Evolutionary conservation across 2,797 vertebrate species (phyloP).

Genomic region (Enteromius trimaculatus): DNA sequence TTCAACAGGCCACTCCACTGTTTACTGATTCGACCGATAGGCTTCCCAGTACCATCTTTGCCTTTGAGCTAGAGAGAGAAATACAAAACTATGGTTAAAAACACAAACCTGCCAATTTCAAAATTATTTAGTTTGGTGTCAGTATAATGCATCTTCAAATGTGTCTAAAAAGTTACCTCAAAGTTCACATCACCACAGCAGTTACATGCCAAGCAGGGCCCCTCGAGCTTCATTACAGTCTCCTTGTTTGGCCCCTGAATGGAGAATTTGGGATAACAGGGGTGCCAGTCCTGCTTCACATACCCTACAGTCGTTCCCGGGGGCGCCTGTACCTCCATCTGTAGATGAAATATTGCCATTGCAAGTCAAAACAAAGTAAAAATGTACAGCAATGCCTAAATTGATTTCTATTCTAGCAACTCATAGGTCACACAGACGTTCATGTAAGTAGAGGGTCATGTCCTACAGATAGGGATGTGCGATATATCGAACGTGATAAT

Average conservation of each 20-base stretch:
- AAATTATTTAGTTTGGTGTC: background rate
- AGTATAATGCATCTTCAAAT: background rate
- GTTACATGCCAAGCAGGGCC: constrained; percentile 88
- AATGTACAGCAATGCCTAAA: background rate
- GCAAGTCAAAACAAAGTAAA: background rate
- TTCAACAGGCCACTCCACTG: constrained; percentile 89
- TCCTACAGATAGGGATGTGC: background rate
- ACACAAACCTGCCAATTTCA: background rate
- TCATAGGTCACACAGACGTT: background rate
- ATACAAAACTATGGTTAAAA: background rate
- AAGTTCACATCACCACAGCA: constrained; percentile 90
- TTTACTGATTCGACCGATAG: constrained; percentile 89
- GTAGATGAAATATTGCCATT: constrained; percentile 24
- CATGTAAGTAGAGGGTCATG: background rate
- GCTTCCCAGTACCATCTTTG: constrained; percentile 68
- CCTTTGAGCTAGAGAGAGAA: constrained; percentile 78
- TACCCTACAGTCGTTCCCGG: constrained; percentile 88
- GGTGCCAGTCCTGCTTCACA: constrained; percentile 87
- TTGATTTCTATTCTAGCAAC: background rate
- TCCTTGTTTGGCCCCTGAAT: constrained; percentile 83
- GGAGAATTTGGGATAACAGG: constrained; percentile 84
- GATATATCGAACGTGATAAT: no score
- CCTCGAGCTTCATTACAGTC: constrained; percentile 82
- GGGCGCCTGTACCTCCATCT: constrained; percentile 91
- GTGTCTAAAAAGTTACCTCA: constrained; percentile 74